A percentile compares a stretch with the other conserved stretches of the same genome.
Conservation (phyloP, 1,140 invertebrate genomes). For the Hirudo medicinalis region DNA sequence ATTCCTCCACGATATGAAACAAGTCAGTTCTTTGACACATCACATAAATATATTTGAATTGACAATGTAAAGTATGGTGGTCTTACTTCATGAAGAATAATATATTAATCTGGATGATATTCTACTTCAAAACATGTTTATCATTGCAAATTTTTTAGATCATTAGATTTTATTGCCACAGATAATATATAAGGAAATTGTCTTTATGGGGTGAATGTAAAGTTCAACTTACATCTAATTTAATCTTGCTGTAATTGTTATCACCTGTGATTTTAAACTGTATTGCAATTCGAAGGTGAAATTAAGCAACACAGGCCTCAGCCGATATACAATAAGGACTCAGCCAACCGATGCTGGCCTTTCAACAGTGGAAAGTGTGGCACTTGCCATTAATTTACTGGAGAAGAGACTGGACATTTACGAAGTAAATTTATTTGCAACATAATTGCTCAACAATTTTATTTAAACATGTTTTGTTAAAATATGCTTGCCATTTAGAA, state of each 20-base stretch:
- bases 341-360: constrained; percentile 79
- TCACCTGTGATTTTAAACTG: not conserved
- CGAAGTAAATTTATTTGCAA: constrained; percentile 28
- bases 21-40: constrained; percentile 30
- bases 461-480: constrained; percentile 1
- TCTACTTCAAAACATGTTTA: not conserved
- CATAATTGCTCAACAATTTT: constrained; percentile 1
- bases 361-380: constrained; percentile 78
- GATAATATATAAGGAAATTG: no score
- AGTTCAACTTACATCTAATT: no score
- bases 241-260: no score
- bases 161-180: no score
- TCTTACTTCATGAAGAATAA: not conserved
- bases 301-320: constrained; percentile 54
- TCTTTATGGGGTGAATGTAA: no score
- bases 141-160: no score
- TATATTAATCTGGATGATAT: not conserved
- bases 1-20: constrained; percentile 36
- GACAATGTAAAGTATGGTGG: not conserved
- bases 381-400: constrained; percentile 61
- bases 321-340: constrained; percentile 79
- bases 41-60: not conserved
- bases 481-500: no score
- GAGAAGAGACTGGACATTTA: constrained; percentile 54
- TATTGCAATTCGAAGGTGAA: constrained; percentile 49